A percentile compares a stretch with the other conserved stretches of the same genome.
Conservation (phyloP, 2,888 invertebrate species). For the Drosophila leonis region DNA sequence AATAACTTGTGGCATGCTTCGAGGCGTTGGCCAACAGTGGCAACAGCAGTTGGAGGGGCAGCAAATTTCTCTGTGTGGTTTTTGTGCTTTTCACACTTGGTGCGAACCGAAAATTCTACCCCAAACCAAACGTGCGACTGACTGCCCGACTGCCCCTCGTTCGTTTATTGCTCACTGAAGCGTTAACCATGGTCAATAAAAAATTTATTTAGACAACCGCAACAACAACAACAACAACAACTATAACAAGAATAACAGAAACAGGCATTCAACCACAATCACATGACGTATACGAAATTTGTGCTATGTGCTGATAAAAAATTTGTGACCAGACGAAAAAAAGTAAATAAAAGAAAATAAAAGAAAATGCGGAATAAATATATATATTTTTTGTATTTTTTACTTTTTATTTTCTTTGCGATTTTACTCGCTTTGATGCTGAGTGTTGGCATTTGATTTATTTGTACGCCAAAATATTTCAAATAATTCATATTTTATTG, state of each 20-base stretch:
- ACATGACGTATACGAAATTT: conserved; percentile 55
- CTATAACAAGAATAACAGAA: conserved; percentile 38
- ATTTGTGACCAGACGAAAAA: conserved; percentile 17
- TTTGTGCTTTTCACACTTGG: conserved; percentile 60
- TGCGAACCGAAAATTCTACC: conserved; percentile 7
- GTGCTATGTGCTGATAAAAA: conserved; percentile 62
- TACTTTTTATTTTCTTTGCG: background rate
- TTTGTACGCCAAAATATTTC: conserved; percentile 66
- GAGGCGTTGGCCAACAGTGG: conserved; percentile 61
- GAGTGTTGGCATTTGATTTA: conserved; percentile 73
- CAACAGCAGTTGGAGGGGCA: conserved; percentile 13
- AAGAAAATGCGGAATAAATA: conserved; percentile 29
- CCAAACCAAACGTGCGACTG: background rate
- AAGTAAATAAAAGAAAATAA: background rate
- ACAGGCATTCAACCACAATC: conserved; percentile 47
- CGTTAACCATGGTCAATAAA: conserved; percentile 81
- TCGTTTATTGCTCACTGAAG: conserved; percentile 74
- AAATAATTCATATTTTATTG: conserved; percentile 78
- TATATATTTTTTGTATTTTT: conserved; percentile 32
- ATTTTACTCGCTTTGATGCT: conserved; percentile 47
- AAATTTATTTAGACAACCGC: conserved; percentile 80
- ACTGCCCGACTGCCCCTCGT: conserved; percentile 27
- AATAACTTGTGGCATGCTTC: conserved; percentile 80
- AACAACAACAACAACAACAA: conserved; percentile 46
- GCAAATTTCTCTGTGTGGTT: conserved; percentile 57